A percentile compares a stretch with the other conserved stretches of the same genome.
These are phyloP conservation scores for Saccostrea echinata DNA, from an alignment of 1,140 invertebrate genomes.

Conservation along the genomic window DNA sequence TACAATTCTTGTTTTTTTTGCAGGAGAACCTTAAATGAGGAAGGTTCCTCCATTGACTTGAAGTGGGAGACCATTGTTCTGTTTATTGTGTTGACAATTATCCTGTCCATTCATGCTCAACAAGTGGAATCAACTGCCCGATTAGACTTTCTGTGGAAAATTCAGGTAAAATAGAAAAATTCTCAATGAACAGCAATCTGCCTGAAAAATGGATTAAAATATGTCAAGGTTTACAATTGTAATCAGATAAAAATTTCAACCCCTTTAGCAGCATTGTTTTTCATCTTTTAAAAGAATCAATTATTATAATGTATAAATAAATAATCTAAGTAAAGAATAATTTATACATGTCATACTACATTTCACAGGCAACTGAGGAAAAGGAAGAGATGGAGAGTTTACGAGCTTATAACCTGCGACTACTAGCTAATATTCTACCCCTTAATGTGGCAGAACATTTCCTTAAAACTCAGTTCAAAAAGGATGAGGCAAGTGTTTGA, in stretches of 20 bases:
- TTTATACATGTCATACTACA: too few relatives aligned
- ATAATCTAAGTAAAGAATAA: too few relatives aligned
- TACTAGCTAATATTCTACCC: conserved; percentile 94
- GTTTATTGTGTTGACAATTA: conserved; percentile 85
- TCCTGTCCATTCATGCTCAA: conserved; percentile 91
- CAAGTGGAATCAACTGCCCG: conserved; percentile 95
- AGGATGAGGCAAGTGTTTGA: conserved; percentile 75
- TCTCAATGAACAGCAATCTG: not conserved
- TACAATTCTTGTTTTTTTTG: conserved; percentile 30
- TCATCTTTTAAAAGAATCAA: too few relatives aligned
- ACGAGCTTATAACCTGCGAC: conserved; percentile 75
- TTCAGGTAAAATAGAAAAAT: conserved; percentile 83
- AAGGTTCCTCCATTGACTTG: conserved; percentile 62
- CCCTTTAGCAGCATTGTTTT: too few relatives aligned
- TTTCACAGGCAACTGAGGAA: conserved; percentile 82
- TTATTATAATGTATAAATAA: too few relatives aligned
- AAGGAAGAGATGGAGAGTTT: conserved; percentile 78
- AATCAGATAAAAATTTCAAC: too few relatives aligned
- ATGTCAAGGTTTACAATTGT: too few relatives aligned
- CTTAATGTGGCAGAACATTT: conserved; percentile 96
- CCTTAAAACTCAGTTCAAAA: conserved; percentile 82
- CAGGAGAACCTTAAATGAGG: conserved; percentile 62
- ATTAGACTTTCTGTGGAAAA: conserved; percentile 93
- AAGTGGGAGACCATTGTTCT: conserved; percentile 81
- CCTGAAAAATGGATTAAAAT: not conserved